Base-by-base conservation (phyloP, 92 coral and sea anemone genomes). In the Bergia puertoricense region DNA sequence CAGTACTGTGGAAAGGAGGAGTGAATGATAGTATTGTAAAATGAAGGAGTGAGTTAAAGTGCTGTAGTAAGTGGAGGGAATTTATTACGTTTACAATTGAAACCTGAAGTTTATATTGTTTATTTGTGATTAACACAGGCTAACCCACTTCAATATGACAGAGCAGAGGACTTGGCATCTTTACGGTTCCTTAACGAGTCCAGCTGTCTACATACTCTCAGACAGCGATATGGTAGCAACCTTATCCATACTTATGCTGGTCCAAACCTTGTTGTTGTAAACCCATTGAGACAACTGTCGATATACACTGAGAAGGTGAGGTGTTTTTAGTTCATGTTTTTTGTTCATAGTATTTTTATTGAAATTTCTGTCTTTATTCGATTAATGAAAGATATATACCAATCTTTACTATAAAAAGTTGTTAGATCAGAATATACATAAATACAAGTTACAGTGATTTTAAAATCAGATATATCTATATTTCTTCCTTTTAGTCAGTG, bases 141-240 rank as follows among this genome's bases (percentile, higher is more conserved):
- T 20, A 97, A 97, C 57, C 99, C 99, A 65, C 99, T 98, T 30
- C 94, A 93, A 74, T 97, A 97, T 74, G 99, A 97, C 88, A 91
- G 98, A 83, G 96, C 99, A 41, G 99, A 97, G 62, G 99, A 97
- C 88, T 97, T 97, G 77, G 98, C 98, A n/a, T 92, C 99, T 57
- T 81, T 97, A 42, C 98, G 99, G 67, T 94, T 94, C 89, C 90
- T 97, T 42, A 97, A 97, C 86, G 99, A 97, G 82, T 96, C 99
- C 89, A 97, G 99, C 84, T 95, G 99, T 76, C 92, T 97, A 1
- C 99, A 97, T 88, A 95, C 98, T n/a, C 88, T 97, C 8, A 92
- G 99, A 41, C 99, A 97, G 74, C 91, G 99, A 79, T 88, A 92
- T 95, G 99, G 99, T 44, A 95, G 99, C 88, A 97, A 96, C 79